Evolutionary conservation across 2,797 vertebrate genomes (phyloP).

Genomic region (Spheniscus humboldti): DNA sequence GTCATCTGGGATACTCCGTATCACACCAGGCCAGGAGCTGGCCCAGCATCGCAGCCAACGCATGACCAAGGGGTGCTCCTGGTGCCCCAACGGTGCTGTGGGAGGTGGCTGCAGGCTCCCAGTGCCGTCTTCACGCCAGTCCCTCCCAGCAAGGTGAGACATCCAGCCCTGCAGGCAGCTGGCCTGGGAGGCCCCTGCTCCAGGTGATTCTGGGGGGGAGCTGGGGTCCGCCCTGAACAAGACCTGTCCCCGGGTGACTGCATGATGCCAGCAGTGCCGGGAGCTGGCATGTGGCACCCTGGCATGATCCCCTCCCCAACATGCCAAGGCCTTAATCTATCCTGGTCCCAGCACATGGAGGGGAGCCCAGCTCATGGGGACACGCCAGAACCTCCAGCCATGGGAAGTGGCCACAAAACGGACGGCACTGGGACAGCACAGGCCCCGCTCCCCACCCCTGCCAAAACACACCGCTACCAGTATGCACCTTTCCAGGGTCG

Average conservation of each 20-base stretch:
- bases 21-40: neutral
- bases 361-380: neutral
- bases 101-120: neutral
- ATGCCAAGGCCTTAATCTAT: neutral
- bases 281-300: neutral
- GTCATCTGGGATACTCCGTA: fast-evolving
- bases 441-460: fast-evolving
- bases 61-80: neutral
- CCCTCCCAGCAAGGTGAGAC: neutral
- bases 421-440: neutral
- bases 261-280: neutral
- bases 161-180: neutral
- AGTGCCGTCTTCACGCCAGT: fast-evolving
- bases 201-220: neutral
- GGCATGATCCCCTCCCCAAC: neutral
- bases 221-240: neutral
- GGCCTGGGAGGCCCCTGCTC: neutral
- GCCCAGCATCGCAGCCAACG: neutral
- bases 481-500: fast-evolving
- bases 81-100: neutral
- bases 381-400: neutral
- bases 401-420: neutral
- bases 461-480: fast-evolving
- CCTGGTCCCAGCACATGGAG: neutral
- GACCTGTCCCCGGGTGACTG: fast-evolving